phyloP scores from a whole-genome alignment of 2,888 invertebrate species.

The Apamea monoglypha region DNA sequence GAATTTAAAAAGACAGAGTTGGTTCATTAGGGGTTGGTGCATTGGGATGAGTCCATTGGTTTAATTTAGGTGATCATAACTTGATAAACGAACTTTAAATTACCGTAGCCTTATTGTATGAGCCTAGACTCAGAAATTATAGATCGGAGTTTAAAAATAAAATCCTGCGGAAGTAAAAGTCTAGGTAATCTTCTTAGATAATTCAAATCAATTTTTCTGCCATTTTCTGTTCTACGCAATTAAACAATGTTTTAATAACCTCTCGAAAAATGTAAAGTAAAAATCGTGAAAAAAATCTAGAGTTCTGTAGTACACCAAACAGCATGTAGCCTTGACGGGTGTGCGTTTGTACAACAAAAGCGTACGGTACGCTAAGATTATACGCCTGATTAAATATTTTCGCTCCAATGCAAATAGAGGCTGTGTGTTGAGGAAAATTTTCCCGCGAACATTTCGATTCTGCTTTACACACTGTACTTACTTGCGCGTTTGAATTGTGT shows the following conservation, averaged over 20 bases:
- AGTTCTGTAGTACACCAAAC: slow-evolving; percentile 53
- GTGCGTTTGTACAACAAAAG: slow-evolving; percentile 82
- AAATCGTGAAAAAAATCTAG: slow-evolving; percentile 23
- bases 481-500: slow-evolving; percentile 70
- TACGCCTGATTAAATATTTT: slow-evolving; percentile 90
- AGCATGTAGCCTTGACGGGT: slow-evolving; percentile 71
- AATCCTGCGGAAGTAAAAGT: background rate
- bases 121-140: background rate
- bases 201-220: background rate
- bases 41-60: too few species aligned
- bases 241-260: slow-evolving; percentile 26
- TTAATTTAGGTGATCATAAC: background rate
- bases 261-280: slow-evolving; percentile 2
- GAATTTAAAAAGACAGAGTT: background rate
- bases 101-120: too few species aligned
- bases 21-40: too few species aligned
- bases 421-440: slow-evolving; percentile 77
- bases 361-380: slow-evolving; percentile 86
- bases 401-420: slow-evolving; percentile 88
- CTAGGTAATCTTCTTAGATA: too few species aligned
- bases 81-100: background rate
- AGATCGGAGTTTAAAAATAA: background rate
- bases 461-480: slow-evolving; percentile 70
- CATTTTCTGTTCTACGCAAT: background rate
- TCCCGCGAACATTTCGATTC: slow-evolving; percentile 78